phyloP scores from a whole-genome alignment of 1,140 invertebrate genomes.

The Pachyrhynchus sulphureomaculatus region DNA sequence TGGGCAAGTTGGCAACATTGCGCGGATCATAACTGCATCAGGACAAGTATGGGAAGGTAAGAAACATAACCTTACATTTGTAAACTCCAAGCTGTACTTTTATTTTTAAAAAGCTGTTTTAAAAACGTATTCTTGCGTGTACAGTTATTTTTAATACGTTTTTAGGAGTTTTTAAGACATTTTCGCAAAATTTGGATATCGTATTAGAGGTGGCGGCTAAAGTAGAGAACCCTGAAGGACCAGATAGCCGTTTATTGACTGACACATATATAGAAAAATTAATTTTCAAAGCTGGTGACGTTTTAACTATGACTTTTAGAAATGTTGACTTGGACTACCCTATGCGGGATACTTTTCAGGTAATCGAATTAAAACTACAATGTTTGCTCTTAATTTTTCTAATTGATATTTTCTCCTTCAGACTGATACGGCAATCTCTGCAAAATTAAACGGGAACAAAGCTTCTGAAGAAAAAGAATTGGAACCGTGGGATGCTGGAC shows the following conservation, averaged over 20 bases:
- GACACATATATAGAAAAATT: slow-evolving; percentile 77
- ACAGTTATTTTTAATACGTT: no score
- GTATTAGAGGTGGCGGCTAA: slow-evolving; percentile 82
- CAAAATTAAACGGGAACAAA: slow-evolving; percentile 61
- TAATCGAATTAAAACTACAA: not conserved
- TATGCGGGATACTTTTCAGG: slow-evolving; percentile 76
- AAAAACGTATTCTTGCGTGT: no score
- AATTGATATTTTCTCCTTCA: not conserved
- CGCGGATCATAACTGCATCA: slow-evolving; percentile 78
- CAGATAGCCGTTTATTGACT: slow-evolving; percentile 54
- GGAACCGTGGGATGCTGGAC: slow-evolving; percentile 81
- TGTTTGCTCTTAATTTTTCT: no score
- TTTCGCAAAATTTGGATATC: slow-evolving; percentile 71
- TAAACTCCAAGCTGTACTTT: no score
- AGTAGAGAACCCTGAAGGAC: slow-evolving; percentile 61
- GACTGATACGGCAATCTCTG: slow-evolving; percentile 72
- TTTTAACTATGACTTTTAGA: slow-evolving; percentile 74
- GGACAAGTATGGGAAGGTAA: slow-evolving; percentile 78
- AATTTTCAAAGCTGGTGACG: slow-evolving; percentile 81
- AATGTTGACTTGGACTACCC: slow-evolving; percentile 88
- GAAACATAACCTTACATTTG: not conserved
- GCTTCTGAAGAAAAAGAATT: slow-evolving; percentile 76
- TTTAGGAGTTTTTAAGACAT: slow-evolving; percentile 75
- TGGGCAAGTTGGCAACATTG: slow-evolving; percentile 77
- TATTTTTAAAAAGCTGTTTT: no score